These are phyloP conservation scores for Enteromius treurensis DNA, from an alignment of 2,797 vertebrate species.

Conservation along the genomic window DNA sequence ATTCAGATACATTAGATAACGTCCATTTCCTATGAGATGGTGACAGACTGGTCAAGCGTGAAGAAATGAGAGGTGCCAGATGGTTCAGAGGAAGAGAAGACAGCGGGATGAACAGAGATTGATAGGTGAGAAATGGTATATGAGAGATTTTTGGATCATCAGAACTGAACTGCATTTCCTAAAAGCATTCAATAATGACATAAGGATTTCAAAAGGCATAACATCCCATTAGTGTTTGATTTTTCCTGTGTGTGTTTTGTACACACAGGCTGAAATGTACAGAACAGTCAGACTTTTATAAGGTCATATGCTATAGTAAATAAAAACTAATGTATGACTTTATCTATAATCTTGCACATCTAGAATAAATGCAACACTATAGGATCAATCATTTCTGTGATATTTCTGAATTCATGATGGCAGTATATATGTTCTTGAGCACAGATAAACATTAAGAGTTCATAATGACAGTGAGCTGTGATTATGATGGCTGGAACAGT, in stretches of 20 bases:
- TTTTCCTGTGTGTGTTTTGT: background rate
- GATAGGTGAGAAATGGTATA: constrained; percentile 29
- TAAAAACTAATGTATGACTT: background rate
- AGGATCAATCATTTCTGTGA: background rate
- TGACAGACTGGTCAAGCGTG: constrained; percentile 28
- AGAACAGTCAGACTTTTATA: background rate
- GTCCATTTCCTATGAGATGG: background rate
- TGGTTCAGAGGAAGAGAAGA: constrained; percentile 2
- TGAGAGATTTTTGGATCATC: constrained; percentile 22
- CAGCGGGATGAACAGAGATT: background rate
- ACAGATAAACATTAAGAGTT: background rate
- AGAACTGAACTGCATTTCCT: constrained; percentile 19
- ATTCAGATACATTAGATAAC: background rate
- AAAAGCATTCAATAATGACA: background rate
- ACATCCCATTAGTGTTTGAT: background rate
- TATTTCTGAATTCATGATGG: background rate
- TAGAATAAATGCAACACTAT: background rate
- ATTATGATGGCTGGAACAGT: background rate
- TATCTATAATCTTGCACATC: background rate
- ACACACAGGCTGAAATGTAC: background rate
- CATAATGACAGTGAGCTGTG: background rate
- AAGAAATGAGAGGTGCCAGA: constrained; percentile 25
- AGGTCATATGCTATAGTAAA: background rate
- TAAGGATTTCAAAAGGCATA: background rate
- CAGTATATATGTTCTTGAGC: background rate